Base-by-base conservation (phyloP, 2,888 invertebrate genomes). In the Allygus modestus region DNA sequence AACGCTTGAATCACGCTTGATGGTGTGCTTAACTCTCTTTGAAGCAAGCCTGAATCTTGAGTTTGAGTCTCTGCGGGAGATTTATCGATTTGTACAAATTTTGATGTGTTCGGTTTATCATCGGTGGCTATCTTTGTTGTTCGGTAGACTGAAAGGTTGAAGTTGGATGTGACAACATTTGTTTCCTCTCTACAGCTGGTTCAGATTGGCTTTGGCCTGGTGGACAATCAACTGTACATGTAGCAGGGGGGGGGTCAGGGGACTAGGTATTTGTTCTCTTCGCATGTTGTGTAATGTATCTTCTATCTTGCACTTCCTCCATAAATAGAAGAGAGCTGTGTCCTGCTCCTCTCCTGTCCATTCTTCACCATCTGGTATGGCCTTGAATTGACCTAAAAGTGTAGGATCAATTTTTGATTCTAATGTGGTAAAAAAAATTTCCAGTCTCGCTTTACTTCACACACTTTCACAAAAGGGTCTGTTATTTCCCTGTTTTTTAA, bases 301-400 rank as follows among this genome's bases (percentile, higher is more conserved):
- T 46, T 46, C 46, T 1, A 46, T 46, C 12, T 46, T 46, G 1
- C 15, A 15, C 15, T 46, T 12, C 12, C 46, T 46, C 46, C 46
- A 46, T 46, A 17, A 46, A 46, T 46, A 46, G 46, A 46, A 46
- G 17, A 46, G 46, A 11, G 46, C 46, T 46, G 9, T 46, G 4
- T 1, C 46, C 46, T 46, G 12, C 46, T 46, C 46, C 17, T 46
- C 17, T 46, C 46, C 15, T 46, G 12, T 15, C 46, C 46, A 46
- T 46, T 46, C 46, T 46, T 46, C 46, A 46, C 46, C 46, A 46
- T 46, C 46, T 46, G 46, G 46, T 17, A 15, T 46, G 46, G 46
- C 46, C 46, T 46, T 46, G 17, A 46, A 46, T 17, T 46, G 15
- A 15, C 1, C 46, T 46, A 46, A 46, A 46, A 46, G 46, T 46